phyloP scores from a whole-genome alignment of 2,888 invertebrate genomes.

The Cheilosia vulpina region DNA sequence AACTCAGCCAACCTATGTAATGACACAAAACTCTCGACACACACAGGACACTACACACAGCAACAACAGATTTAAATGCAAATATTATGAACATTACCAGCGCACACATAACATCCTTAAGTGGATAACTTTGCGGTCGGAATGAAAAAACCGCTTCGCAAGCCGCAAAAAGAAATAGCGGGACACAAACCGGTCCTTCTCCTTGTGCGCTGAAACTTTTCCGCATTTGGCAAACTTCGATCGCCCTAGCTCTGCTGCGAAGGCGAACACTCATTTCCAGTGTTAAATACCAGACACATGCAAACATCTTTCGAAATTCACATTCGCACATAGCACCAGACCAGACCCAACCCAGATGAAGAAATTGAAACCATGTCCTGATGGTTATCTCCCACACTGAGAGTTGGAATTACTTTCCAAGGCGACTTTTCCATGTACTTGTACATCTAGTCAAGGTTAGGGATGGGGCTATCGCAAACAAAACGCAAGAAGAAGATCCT shows the following conservation, averaged over 20 bases:
- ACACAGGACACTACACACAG: conserved; percentile 6
- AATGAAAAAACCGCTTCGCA: conserved; percentile 26
- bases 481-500: conserved; percentile 21
- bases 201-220: conserved; percentile 53
- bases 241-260: conserved; percentile 47
- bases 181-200: conserved; percentile 29
- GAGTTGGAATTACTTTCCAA: conserved; percentile 59
- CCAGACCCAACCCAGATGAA: conserved; percentile 44
- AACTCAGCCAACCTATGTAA: conserved; percentile 51
- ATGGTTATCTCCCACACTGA: conserved; percentile 56
- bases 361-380: conserved; percentile 57
- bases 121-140: conserved; percentile 68
- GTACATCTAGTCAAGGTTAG: background rate
- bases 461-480: background rate
- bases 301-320: conserved; percentile 43
- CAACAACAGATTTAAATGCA: conserved; percentile 55
- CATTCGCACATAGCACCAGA: background rate
- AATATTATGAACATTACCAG: conserved; percentile 64
- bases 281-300: conserved; percentile 62
- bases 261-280: conserved; percentile 20
- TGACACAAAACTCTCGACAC: conserved; percentile 40
- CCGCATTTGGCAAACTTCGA: conserved; percentile 70
- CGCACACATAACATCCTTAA: conserved; percentile 68
- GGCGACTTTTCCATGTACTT: conserved; percentile 2
- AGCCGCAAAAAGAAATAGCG: background rate